Evolutionary conservation across 2,797 vertebrate genomes (phyloP), one percentile per base, ranked within the genome.

Genomic region (Dendrocincla tyrannina): DNA sequence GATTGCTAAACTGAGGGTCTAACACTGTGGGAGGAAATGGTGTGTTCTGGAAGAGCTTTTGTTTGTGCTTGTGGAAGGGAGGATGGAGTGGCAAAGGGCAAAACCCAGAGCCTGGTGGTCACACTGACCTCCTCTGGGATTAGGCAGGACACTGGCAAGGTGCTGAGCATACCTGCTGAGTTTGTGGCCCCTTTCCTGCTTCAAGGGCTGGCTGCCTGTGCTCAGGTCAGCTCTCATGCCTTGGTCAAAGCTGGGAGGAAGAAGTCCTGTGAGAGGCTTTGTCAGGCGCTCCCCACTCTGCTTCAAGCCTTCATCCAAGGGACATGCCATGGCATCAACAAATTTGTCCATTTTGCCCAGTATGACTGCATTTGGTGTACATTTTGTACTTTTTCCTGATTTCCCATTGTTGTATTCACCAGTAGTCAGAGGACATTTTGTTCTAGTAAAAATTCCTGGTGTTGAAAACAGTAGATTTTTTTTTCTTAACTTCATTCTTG

Each of bases 191-290:
- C 17, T 55, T 58, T n/a, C 1, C 16, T 11, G 4, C 17, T 59
- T 19, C 0, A 0, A 44, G 41, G 23, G 2, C 20, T 83, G 52
- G 3, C 7, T 77, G n/a, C 10, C 32, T 23, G 10, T 33, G 22
- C 24, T 25, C 8, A 2, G 17, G 30, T 32, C n/a, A 69, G 39
- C 16, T 83, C 13, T 19, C 10, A 35, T 0, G 2, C 8, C 13
- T 41, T 32, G 28, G 39, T 77, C 39, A 56, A 42, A 80, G 16
- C 4, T 39, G 18, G 8, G 30, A 83, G 18, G 5, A 46, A 22
- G 22, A 55, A 33, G 7, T 44, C 52, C 13, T 47, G 9, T 44
- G 44, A 79, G 15, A 5, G 16, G 4, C 23, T 4, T 60, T 27
- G 3, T 42, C 35, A 62, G 24, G 24, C 2, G 1, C 20, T 35